Evolutionary conservation across 2,888 invertebrate genomes (phyloP).

Genomic region (Lithosia quadra): DNA sequence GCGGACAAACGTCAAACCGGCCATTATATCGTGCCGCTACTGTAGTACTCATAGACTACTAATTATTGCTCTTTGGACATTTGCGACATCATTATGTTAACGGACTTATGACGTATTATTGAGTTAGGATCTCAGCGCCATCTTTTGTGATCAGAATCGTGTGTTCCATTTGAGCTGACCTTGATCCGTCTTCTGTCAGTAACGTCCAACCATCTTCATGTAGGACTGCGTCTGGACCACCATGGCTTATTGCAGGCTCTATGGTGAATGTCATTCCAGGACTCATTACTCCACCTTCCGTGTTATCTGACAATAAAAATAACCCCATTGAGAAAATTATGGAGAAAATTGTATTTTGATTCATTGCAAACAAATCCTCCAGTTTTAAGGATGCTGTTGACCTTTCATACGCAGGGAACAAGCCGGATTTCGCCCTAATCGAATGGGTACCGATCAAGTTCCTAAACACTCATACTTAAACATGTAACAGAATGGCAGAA

Average conservation of each 20-base stretch:
- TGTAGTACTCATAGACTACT: background rate
- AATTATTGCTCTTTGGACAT: background rate
- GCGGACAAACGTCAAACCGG: no score
- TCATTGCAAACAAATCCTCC: no score
- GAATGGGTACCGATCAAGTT: no score
- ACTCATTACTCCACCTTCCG: slow-evolving; percentile 90
- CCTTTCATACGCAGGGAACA: no score
- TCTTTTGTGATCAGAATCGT: slow-evolving; percentile 93
- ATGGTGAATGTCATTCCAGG: slow-evolving; percentile 98
- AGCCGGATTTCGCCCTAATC: no score
- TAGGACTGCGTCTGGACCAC: slow-evolving; percentile 88
- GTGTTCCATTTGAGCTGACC: slow-evolving; percentile 97
- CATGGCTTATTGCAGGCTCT: slow-evolving; percentile 95
- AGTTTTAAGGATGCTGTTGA: no score
- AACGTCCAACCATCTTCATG: slow-evolving; percentile 98
- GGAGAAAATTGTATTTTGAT: background rate
- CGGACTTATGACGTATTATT: slow-evolving; percentile 40
- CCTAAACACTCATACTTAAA: no score
- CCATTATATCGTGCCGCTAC: no score
- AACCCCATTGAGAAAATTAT: background rate
- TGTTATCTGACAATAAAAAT: slow-evolving; percentile 85
- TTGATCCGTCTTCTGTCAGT: slow-evolving; percentile 92
- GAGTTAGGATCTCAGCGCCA: slow-evolving; percentile 93
- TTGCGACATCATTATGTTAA: background rate
- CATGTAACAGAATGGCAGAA: no score